Conservation (phyloP, 2,113 vertebrate genomes). For the Clarias magur region DNA sequence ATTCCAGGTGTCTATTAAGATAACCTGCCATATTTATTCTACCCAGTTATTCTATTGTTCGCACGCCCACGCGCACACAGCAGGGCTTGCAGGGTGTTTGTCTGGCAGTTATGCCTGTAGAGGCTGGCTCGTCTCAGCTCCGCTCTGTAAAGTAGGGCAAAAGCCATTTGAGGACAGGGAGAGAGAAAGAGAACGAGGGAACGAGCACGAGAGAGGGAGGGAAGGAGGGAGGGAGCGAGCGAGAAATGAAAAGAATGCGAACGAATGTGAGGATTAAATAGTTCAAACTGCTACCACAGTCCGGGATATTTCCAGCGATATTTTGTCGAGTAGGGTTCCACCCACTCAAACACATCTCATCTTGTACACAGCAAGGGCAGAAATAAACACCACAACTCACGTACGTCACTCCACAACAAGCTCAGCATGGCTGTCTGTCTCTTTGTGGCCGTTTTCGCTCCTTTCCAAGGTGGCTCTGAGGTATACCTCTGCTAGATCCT, state of each 20-base stretch:
- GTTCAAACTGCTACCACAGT: conserved; percentile 17
- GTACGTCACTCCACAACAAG: conserved; percentile 6
- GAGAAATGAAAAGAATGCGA: conserved; percentile 39
- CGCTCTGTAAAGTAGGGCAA: conserved; percentile 58
- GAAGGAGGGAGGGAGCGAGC: conserved; percentile 26
- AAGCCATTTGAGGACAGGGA: conserved; percentile 58
- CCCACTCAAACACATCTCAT: conserved; percentile 38
- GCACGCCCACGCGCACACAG: conserved; percentile 15
- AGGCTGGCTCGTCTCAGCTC: conserved; percentile 49
- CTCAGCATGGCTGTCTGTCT: not conserved
- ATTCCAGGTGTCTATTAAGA: conserved; percentile 31
- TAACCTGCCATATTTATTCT: conserved; percentile 40
- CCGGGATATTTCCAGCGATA: conserved; percentile 15
- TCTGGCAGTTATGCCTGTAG: conserved; percentile 52
- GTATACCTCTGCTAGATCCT: not conserved
- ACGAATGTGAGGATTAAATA: conserved; percentile 32
- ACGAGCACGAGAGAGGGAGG: conserved; percentile 22
- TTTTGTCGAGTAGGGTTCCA: not conserved
- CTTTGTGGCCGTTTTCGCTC: not conserved
- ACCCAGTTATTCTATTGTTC: conserved; percentile 36
- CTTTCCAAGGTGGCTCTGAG: not conserved
- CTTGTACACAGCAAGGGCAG: conserved; percentile 8
- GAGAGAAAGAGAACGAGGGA: conserved; percentile 29
- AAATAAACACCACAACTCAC: conserved; percentile 23
- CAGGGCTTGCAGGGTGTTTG: conserved; percentile 36